Conservation (phyloP, 2,113 vertebrate species). For the Columba janthina region DNA sequence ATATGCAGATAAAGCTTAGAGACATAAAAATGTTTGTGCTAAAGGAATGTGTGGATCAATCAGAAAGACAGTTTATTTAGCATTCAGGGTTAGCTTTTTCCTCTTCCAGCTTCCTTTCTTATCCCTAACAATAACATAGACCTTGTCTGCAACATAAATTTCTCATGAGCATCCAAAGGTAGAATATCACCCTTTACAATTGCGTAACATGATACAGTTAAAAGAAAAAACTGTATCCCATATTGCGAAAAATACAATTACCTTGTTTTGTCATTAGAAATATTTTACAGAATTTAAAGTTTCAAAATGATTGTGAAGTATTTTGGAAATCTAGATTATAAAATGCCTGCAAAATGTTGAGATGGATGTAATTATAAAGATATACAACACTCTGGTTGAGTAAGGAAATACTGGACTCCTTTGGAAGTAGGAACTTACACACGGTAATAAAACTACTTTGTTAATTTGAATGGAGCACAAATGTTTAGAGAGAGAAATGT, state of each 20-base stretch:
- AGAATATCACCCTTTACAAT: not conserved
- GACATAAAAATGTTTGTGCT: not conserved
- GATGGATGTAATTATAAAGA: not conserved
- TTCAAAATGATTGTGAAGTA: not conserved
- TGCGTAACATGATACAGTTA: not conserved
- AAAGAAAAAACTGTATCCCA: not conserved
- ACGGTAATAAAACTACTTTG: not conserved
- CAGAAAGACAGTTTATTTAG: not conserved
- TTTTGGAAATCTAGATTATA: not conserved
- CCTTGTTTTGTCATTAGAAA: not conserved
- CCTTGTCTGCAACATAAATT: not conserved
- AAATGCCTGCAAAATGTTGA: not conserved
- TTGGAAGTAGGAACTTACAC: not conserved
- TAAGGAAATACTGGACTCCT: not conserved
- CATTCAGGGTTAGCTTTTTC: not conserved
- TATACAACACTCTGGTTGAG: not conserved
- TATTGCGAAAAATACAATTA: not conserved
- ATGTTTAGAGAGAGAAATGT: not conserved
- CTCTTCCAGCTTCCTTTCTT: not conserved
- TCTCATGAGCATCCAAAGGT: not conserved
- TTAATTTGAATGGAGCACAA: not conserved
- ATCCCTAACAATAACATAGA: not conserved
- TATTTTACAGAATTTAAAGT: not conserved
- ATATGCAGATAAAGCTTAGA: not conserved
- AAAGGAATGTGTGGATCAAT: not conserved